Base-by-base conservation (phyloP, 2,888 invertebrate species). In the Tuberolachnus salignus region DNA sequence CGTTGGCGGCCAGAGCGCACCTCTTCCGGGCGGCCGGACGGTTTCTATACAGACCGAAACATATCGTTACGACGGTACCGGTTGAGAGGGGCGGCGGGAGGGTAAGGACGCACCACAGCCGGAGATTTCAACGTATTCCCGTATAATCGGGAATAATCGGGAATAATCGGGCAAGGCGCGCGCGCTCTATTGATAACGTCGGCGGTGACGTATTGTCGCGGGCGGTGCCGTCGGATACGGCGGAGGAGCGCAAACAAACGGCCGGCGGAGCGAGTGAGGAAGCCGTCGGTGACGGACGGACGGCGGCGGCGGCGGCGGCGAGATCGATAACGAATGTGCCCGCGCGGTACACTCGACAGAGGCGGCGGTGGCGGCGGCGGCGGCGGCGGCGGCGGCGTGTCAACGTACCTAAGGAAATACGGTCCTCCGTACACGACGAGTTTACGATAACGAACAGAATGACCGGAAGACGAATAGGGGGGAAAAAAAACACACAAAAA, bases 241-340 rank as follows among this genome's bases (percentile, higher is more conserved):
- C 46, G 46, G 6, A 3, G 46, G 46, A 8, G 13, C 21, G 72
- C 72, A 73, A 73, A 34, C 61, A 51, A 34, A 19, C 46, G 34
- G 16, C 42, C 72, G 61, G 51, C 46, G 16, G 16, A 51, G 72
- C 61, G 14, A 51, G 72, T 73, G 51, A 10, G 10, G 72, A 14
- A 10, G 72, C 61, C 72, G 61, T 19, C 21, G n/a, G 21, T 13
- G 34, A 16, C 49, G 34, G 34, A 10, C 44, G 44, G 16, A 53
- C 19, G 55, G 23, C 11, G 26, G 1, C 34, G 34, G 1, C 6
- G 16, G 26, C 66, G 26, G 11, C 46, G 46, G 9, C 23, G 8
- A n/a, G 23, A 42, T 23, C 3, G 21, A 21, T 42, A 16, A 13
- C 13, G 16, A 26, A 26, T 19, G 67, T 34, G 53, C 8, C 34